phyloP scores from a whole-genome alignment of 1,140 invertebrate species.

The Saccostrea echinata region DNA sequence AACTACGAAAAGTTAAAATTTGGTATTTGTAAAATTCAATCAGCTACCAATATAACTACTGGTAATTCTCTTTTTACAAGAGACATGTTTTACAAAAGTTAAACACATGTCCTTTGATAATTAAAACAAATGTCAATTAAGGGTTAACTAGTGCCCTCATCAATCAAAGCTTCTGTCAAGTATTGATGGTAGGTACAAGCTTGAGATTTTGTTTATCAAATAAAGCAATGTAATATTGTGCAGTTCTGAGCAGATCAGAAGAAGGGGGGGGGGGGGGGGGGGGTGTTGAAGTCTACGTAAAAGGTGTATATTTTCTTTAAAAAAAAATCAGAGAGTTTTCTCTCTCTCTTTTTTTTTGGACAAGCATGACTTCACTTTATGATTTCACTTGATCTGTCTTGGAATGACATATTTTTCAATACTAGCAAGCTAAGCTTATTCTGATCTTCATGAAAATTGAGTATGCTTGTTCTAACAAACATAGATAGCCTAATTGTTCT shows the following conservation, averaged over 20 bases:
- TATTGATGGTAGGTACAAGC: background rate
- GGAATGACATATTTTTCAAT: background rate
- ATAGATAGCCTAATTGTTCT: background rate
- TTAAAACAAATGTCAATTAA: conserved; percentile 13
- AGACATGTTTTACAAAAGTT: conserved; percentile 3
- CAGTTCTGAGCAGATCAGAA: background rate
- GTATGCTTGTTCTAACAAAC: background rate
- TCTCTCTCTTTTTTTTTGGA: background rate
- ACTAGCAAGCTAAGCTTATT: no score
- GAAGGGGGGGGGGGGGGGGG: no score
- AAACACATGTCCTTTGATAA: background rate
- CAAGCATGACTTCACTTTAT: background rate
- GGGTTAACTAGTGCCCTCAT: background rate
- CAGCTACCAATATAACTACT: background rate
- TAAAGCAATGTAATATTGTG: background rate
- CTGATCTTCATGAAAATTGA: background rate
- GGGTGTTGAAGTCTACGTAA: no score
- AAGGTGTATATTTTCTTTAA: no score
- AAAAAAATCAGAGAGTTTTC: no score
- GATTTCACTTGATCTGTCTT: background rate
- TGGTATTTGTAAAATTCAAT: background rate
- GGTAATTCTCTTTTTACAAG: background rate
- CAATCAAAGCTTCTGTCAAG: background rate
- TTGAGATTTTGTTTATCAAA: background rate
- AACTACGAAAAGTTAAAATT: no score